Conservation (phyloP, 2,113 vertebrate genomes). For the Centropus unirufus region DNA sequence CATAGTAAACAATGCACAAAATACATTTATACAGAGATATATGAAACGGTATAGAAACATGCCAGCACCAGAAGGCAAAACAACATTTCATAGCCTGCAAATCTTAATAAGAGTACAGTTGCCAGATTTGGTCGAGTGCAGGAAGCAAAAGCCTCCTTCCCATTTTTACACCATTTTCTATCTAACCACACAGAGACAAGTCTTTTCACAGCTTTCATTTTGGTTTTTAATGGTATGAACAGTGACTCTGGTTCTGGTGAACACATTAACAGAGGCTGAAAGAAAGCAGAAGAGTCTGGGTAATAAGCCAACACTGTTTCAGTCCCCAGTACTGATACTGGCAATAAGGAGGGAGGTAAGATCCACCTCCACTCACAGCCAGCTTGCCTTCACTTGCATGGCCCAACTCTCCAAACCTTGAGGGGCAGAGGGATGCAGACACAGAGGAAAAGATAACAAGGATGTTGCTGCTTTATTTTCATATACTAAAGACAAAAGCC, state of each 20-base stretch:
- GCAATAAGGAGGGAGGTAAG: neutral
- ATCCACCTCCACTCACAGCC: neutral
- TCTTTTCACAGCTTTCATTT: slow-evolving; percentile 69
- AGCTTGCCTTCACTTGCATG: neutral
- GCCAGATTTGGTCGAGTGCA: slow-evolving; percentile 52
- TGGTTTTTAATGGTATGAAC: slow-evolving; percentile 42
- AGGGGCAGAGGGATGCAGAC: neutral
- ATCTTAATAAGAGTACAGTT: slow-evolving; percentile 39
- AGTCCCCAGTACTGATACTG: neutral
- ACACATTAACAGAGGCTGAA: neutral
- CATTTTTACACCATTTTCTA: slow-evolving; percentile 16
- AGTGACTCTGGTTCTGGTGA: neutral
- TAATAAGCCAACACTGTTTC: neutral
- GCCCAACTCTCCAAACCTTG: neutral
- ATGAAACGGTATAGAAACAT: slow-evolving; percentile 67
- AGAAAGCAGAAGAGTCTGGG: slow-evolving; percentile 1
- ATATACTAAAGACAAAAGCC: neutral
- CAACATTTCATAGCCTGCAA: slow-evolving; percentile 45
- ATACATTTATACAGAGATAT: slow-evolving; percentile 66
- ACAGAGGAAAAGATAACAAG: neutral
- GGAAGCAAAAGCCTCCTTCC: slow-evolving; percentile 53
- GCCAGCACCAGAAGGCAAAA: slow-evolving; percentile 76
- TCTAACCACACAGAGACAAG: neutral
- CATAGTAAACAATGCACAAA: slow-evolving; percentile 84
- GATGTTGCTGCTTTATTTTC: neutral